Conservation (phyloP, 2,888 invertebrate species). For the Diloba caeruleocephala region DNA sequence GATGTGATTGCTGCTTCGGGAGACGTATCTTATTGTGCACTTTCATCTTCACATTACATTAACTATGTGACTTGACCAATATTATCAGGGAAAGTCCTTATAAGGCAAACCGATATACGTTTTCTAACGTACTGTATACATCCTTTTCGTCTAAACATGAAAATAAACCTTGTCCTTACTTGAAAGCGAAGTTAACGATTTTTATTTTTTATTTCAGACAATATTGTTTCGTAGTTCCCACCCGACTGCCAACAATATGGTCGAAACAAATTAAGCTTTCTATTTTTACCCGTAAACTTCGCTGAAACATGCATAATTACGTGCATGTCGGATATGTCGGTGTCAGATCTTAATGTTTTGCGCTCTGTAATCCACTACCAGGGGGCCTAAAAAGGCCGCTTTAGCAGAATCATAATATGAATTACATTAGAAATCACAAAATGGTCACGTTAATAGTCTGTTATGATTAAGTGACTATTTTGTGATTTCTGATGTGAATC, state of each 20-base stretch:
- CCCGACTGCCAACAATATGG: slow-evolving; percentile 46
- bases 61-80: too few relatives aligned
- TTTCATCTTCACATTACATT: too few relatives aligned
- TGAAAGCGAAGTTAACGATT: slow-evolving; percentile 8
- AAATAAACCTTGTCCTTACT: slow-evolving; percentile 13
- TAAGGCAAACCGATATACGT: too few relatives aligned
- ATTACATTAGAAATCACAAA: too few relatives aligned
- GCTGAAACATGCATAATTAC: slow-evolving; percentile 30
- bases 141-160: slow-evolving; percentile 7
- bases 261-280: slow-evolving; percentile 39
- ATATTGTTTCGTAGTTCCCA: slow-evolving; percentile 34
- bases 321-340: slow-evolving; percentile 17
- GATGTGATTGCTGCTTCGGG: too few relatives aligned
- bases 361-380: slow-evolving; percentile 10
- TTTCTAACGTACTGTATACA: background rate
- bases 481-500: too few relatives aligned
- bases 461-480: too few relatives aligned
- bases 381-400: too few relatives aligned
- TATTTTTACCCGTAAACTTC: slow-evolving; percentile 38
- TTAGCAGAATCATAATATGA: too few relatives aligned
- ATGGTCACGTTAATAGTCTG: too few relatives aligned
- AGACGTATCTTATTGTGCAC: too few relatives aligned
- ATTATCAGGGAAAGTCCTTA: too few relatives aligned
- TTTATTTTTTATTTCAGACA: slow-evolving; percentile 33
- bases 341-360: slow-evolving; percentile 27